Evolutionary conservation across 1,140 invertebrate species (phyloP), one percentile per base, ranked within the genome.

Genomic region (Hyles vespertilio): DNA sequence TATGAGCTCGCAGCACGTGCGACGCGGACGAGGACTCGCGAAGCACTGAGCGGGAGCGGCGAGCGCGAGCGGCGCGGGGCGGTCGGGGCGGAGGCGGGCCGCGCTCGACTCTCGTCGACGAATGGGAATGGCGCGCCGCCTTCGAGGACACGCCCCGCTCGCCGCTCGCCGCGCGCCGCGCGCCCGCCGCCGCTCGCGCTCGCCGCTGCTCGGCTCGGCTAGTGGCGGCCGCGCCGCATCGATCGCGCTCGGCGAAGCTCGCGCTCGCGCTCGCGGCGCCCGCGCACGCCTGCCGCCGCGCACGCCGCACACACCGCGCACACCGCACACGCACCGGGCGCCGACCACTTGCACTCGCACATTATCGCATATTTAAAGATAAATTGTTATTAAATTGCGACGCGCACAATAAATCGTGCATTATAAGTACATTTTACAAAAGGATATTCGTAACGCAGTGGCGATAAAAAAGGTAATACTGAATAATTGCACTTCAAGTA

Each of bases 11-110:
- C 68, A 45, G 68, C 70, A 72, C 83, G 66, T 73, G 65, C 69
- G 52, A 61, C 63, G 64, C 72, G 56, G 66, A 65, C 77, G 79
- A 72, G 67, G 78, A 70, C 71, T 78, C 83, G 79, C 83, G 79
- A 77, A 67, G 69, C 74, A 84, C 83, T 86, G 83, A 80, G 65
- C 70, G 69, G 53, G 55, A 8, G 56, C 49, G 58, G 63, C 64
- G 32, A 61, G 52, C 65, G 66, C 36, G 70, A 58, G 70, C 56
- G 51, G 67, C 61, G 65, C 63, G 70, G 63, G 56, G 59, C 67
- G 71, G 76, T 56, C 61, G 71, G 60, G 63, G 61, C 60, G 68
- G 63, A 70, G 46, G 56, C 73, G 75, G 67, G 67, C 71, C 50
- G 53, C 36, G 57, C 63, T n/a, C 10, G 43, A 47, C 55, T 46